phyloP scores from a whole-genome alignment of 2,113 vertebrate genomes.

The Delphinapterus leucas region DNA sequence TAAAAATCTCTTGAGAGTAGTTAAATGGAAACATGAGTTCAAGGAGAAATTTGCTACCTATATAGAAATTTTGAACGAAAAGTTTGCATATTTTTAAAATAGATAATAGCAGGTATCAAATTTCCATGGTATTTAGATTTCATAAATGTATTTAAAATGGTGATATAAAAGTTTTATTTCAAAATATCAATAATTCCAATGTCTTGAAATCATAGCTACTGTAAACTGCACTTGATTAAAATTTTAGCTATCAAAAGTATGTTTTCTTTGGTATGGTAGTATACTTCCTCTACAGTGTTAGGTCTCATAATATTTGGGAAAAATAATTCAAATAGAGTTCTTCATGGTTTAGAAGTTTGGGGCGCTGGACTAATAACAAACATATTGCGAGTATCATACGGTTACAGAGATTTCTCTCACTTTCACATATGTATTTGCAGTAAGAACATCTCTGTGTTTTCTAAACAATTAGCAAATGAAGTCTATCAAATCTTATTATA shows the following conservation, averaged over 20 bases:
- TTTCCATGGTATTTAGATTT: background rate
- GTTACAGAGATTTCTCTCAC: conserved; percentile 66
- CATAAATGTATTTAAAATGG: background rate
- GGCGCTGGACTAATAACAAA: conserved; percentile 61
- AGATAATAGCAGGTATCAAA: background rate
- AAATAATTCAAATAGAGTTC: conserved; percentile 28
- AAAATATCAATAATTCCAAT: background rate
- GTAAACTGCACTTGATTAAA: background rate
- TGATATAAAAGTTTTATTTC: background rate
- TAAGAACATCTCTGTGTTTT: conserved; percentile 75
- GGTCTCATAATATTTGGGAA: background rate
- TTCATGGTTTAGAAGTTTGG: conserved; percentile 32
- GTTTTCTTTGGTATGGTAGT: background rate
- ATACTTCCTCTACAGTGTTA: background rate
- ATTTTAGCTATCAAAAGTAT: conserved; percentile 16
- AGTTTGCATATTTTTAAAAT: background rate
- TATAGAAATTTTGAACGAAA: background rate
- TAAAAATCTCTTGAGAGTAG: background rate
- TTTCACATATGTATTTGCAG: conserved; percentile 71
- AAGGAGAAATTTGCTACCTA: background rate
- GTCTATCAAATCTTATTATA: conserved; percentile 78
- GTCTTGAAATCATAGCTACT: background rate
- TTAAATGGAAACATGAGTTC: background rate
- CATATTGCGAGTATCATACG: conserved; percentile 60
- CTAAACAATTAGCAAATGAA: conserved; percentile 79